phyloP scores from a whole-genome alignment of 2,888 invertebrate species.

The Acanthosepion lycidas region DNA sequence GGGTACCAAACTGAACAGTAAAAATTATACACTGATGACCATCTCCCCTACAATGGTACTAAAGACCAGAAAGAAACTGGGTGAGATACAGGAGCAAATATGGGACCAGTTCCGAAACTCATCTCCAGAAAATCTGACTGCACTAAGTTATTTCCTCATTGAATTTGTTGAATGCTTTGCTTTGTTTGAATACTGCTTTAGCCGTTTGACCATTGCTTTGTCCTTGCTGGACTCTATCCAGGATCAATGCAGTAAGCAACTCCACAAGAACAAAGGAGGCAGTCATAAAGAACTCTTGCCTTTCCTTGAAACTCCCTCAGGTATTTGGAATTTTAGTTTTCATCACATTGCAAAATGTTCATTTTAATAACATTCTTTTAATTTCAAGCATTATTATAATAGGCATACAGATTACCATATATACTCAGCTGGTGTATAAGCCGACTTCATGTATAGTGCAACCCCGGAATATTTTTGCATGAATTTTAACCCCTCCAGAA shows the following conservation, averaged over 20 bases:
- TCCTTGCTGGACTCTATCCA: slow-evolving; percentile 53
- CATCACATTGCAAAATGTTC: neutral
- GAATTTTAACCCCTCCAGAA: no score
- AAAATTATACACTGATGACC: slow-evolving; percentile 49
- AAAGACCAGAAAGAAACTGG: slow-evolving; percentile 54
- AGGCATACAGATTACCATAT: no score
- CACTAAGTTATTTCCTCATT: slow-evolving; percentile 47
- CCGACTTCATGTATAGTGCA: no score
- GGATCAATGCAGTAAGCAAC: slow-evolving; percentile 24
- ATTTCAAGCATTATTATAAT: no score
- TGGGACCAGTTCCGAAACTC: slow-evolving; percentile 46
- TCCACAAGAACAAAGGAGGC: slow-evolving; percentile 35
- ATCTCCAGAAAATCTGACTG: neutral
- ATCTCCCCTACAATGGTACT: slow-evolving; percentile 52
- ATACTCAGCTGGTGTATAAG: no score
- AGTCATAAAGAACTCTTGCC: neutral
- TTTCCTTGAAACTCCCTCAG: slow-evolving; percentile 39
- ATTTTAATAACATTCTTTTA: no score
- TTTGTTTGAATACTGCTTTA: slow-evolving; percentile 68
- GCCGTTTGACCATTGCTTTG: slow-evolving; percentile 57
- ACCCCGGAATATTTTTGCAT: no score
- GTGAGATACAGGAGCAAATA: slow-evolving; percentile 50
- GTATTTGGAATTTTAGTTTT: neutral
- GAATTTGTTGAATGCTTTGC: slow-evolving; percentile 64
- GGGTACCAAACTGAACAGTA: slow-evolving; percentile 54